phyloP scores from a whole-genome alignment of 2,113 vertebrate species.

The Cyprinus carpio region DNA sequence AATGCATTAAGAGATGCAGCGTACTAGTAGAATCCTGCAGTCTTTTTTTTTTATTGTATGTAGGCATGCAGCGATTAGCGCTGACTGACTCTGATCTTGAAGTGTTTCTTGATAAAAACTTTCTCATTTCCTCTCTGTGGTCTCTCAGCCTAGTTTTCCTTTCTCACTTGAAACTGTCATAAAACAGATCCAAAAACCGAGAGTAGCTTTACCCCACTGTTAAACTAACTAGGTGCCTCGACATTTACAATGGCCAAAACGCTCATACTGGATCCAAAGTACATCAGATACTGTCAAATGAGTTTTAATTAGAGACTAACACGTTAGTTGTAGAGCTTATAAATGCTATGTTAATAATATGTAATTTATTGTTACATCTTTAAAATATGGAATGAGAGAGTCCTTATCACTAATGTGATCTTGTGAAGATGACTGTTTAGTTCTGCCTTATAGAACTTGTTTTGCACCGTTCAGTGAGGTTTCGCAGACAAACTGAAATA shows the following conservation, averaged over 20 bases:
- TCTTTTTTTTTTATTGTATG: conserved; percentile 9
- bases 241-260: neutral
- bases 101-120: neutral
- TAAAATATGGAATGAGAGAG: neutral
- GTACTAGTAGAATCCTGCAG: neutral
- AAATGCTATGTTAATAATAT: neutral
- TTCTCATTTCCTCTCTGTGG: conserved; percentile 27
- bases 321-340: neutral
- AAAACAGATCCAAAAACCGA: neutral
- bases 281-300: too few relatives aligned
- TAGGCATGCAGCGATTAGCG: neutral
- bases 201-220: neutral
- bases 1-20: neutral
- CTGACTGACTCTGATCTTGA: neutral
- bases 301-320: neutral
- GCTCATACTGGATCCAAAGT: neutral
- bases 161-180: neutral
- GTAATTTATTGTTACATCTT: neutral
- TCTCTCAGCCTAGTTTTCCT: conserved; percentile 14
- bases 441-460: neutral
- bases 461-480: conserved; percentile 17
- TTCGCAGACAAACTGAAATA: conserved; percentile 28
- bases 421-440: neutral
- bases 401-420: neutral
- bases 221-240: neutral